Evolutionary conservation across 2,113 vertebrate genomes (phyloP), one percentile per base, ranked within the genome.

Genomic region (Anguilla japonica): DNA sequence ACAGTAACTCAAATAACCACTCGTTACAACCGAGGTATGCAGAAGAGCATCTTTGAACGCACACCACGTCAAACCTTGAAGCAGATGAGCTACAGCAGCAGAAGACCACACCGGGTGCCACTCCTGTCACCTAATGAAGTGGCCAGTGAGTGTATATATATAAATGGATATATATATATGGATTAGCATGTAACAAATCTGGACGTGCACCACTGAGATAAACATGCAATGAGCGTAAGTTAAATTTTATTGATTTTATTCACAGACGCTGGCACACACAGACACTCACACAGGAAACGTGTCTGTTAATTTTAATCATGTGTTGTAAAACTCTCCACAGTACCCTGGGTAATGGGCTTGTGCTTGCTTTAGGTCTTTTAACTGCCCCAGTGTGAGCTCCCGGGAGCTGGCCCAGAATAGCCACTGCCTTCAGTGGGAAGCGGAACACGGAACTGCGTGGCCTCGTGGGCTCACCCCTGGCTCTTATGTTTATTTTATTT

Each of bases 291-390:
- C 18, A 67, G 22, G 18, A 81, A 43, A 82, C 53, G n/a, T 50
- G 15, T 39, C 57, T 60, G 29, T 84, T 84, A 22, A 57, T 60
- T 67, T 57, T 14, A 29, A 39, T 67, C 5, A 56, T 63, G 34
- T 22, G 16, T 60, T 67, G 56, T n/a, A 29, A 53, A 50, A 50
- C 20, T 82, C 81, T 50, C 81, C 40, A 67, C 40, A 22, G 60
- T 60, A 84, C 83, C 57, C 83, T 63, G 5, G 83, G 83, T 15
- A 67, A 60, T 84, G 11, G 39, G 15, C 7, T 63, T 78, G 39
- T 75, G 63, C 41, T 85, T 85, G n/a, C 43, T 85, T 85, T 46
- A 41, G 75, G 67, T 78, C 40, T 85, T 78, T 85, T 85, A 85
- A 78, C 63, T 85, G 41, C 63, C 75, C 41, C 60, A 75, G 56